Evolutionary conservation across 2,888 invertebrate genomes (phyloP).

Genomic region (Sphecodes monilicornis): DNA sequence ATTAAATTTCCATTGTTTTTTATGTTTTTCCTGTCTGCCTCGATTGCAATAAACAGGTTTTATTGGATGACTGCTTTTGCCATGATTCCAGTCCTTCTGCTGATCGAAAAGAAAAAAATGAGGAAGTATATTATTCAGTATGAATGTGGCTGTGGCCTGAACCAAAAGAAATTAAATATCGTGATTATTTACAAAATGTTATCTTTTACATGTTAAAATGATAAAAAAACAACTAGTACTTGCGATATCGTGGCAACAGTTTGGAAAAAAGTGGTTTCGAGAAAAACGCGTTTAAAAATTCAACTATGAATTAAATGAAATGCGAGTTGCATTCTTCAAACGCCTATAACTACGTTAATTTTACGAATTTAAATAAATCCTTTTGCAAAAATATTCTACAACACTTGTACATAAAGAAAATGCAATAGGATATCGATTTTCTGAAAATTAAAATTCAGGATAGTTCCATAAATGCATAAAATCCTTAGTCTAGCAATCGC

Average conservation of each 20-base stretch:
- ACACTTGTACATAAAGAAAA: neutral
- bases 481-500: constrained; percentile 53
- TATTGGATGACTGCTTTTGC: neutral
- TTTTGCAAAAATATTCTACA: neutral
- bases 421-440: neutral
- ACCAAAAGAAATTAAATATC: neutral
- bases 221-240: too few species aligned
- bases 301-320: neutral
- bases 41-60: neutral
- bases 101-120: too few species aligned
- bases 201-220: neutral
- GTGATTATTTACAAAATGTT: neutral
- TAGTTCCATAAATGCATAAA: neutral
- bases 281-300: neutral
- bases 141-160: too few species aligned
- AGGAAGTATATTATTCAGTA: neutral
- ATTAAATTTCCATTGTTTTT: neutral
- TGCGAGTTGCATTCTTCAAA: neutral
- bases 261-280: neutral
- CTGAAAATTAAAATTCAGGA: neutral
- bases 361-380: neutral
- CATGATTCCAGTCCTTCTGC: neutral
- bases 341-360: neutral
- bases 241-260: neutral
- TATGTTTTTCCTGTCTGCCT: too few species aligned